Evolutionary conservation across 37 sponge, comb jelly and placozoan species (phyloP).

Genomic region (Aplysina aerophoba): DNA sequence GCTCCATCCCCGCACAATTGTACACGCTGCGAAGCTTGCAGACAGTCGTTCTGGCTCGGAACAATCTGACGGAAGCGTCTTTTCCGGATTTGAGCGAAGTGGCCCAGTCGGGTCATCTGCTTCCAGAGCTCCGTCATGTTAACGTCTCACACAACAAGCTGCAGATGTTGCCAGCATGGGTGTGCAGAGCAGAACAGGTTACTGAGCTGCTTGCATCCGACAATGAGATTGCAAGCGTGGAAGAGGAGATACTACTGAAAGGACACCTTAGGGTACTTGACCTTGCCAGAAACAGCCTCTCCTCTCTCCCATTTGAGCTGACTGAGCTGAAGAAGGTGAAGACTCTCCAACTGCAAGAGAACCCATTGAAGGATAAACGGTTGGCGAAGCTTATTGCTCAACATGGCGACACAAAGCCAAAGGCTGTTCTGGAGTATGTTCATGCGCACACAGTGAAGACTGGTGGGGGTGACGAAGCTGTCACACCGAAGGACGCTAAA

Average conservation of each 20-base stretch:
- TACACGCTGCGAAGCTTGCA: slow-evolving; percentile 55
- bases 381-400: slow-evolving; percentile 80
- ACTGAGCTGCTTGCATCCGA: slow-evolving; percentile 59
- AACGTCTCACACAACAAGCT: slow-evolving; percentile 64
- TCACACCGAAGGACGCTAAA: background rate
- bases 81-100: slow-evolving; percentile 41
- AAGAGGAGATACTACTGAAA: slow-evolving; percentile 7
- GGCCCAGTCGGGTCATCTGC: background rate
- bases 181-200: slow-evolving; percentile 35
- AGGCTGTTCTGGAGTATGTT: slow-evolving; percentile 85
- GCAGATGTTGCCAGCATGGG: slow-evolving; percentile 54
- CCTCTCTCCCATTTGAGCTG: slow-evolving; percentile 71
- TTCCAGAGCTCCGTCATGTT: slow-evolving; percentile 72
- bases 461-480: background rate
- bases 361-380: slow-evolving; percentile 77
- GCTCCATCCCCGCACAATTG: slow-evolving; percentile 59
- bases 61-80: slow-evolving; percentile 57
- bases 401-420: slow-evolving; percentile 85
- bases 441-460: slow-evolving; percentile 34
- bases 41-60: slow-evolving; percentile 66
- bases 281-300: slow-evolving; percentile 59
- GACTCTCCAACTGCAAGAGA: slow-evolving; percentile 64
- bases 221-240: slow-evolving; percentile 48
- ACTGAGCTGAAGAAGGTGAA: slow-evolving; percentile 65
- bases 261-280: slow-evolving; percentile 54